Base-by-base conservation (phyloP, 1,140 invertebrate genomes). In the Eueides isabella region DNA sequence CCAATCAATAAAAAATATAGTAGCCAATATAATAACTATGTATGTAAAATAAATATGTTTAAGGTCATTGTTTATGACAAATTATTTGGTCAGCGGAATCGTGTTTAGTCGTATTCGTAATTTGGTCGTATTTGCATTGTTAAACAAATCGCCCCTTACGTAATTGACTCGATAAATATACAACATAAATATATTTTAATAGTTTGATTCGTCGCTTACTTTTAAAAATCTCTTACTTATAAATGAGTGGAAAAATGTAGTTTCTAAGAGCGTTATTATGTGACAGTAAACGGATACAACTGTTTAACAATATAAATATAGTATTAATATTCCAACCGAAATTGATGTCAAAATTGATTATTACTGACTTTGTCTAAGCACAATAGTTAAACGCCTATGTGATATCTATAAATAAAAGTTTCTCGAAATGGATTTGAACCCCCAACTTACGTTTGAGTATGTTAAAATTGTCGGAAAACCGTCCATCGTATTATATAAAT, bases 11-110 rank as follows among this genome's bases (percentile, higher is more conserved):
- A 7, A 44, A n/a, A 44, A 44, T 19, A 38, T 38, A 38, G 35
- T 38, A 14, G 0, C 35, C 35, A 38, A 44, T 19, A 44, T 19
- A 19, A 44, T 19, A 19, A 44, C 41, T 44, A 19, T 65, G 41
- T 71, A 64, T 72, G 23, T 29, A 33, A 35, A 48, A 63, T 55
- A 72, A 72, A 72, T 65, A 72, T 72, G 41, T 72, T 44, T 72
- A 16, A 29, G 61, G 19, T 31, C 29, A 30, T 48, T 23, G 9
- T 63, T 31, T 30, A 64, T 7, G 41, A 30, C 29, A 71, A 38
- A 44, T 72, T 72, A 63, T 71, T 71, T 65, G 41, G 41, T 44
- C 41, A 44, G n/a, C 41, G 41, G 41, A 44, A 44, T 44, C 41
- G 31, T 31, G 31, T 31, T 31, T 31, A 31, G 31, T 31, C 7